A percentile compares a stretch with the other conserved stretches of the same genome.
phyloP scores from a whole-genome alignment of 2,113 vertebrate genomes.

The Tragelaphus scriptus region DNA sequence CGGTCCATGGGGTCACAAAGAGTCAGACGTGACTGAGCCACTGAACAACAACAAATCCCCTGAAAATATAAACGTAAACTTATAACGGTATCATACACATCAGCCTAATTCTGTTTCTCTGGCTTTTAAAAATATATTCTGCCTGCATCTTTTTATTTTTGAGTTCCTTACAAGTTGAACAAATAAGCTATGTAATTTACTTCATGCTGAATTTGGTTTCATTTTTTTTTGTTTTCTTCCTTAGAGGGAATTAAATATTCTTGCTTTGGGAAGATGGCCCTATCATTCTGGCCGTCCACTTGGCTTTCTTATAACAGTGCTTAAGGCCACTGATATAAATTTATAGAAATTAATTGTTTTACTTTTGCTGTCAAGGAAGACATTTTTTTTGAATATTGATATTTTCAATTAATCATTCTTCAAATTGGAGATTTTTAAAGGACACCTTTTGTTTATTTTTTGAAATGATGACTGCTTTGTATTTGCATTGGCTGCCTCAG shows the following conservation, averaged over 20 bases:
- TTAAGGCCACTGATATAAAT: background rate
- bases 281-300: background rate
- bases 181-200: background rate
- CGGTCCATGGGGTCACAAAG: too few species aligned
- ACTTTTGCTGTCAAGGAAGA: background rate
- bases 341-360: background rate
- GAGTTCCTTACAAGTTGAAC: background rate
- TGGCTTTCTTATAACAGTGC: background rate
- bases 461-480: background rate
- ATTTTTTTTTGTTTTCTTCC: background rate
- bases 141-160: background rate
- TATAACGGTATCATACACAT: background rate
- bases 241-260: background rate
- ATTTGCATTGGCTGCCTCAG: background rate
- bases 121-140: background rate
- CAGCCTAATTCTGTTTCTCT: background rate
- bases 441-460: background rate
- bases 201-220: background rate
- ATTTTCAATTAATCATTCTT: background rate
- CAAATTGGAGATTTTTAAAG: background rate
- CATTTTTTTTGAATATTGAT: background rate
- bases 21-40: too few species aligned
- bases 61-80: background rate
- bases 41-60: background rate
- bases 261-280: background rate